Conservation (phyloP, 1,140 invertebrate species). For the Drosophila sp. region DNA sequence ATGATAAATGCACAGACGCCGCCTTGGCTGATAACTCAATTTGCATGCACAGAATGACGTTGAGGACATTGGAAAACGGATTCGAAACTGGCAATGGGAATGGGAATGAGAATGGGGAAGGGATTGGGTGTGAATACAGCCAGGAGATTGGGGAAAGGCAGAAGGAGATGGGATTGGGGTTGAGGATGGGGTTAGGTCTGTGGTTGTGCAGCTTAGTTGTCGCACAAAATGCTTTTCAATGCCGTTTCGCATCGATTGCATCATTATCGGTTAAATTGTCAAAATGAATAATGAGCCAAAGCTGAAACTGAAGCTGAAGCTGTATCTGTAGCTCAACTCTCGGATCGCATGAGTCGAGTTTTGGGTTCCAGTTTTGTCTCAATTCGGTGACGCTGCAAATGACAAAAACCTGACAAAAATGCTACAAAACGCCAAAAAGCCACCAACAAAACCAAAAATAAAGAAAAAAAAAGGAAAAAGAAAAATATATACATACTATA, state of each 20-base stretch:
- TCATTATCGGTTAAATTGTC: constrained; percentile 82
- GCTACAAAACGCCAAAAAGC: constrained; percentile 70
- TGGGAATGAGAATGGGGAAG: not conserved
- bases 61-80: not conserved
- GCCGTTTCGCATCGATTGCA: constrained; percentile 75
- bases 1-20: constrained; percentile 18
- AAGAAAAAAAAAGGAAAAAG: constrained; percentile 6
- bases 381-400: constrained; percentile 71
- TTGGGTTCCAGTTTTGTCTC: constrained; percentile 57
- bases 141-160: constrained; percentile 2
- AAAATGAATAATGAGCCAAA: constrained; percentile 81
- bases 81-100: constrained; percentile 8
- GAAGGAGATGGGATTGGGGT: too few relatives aligned
- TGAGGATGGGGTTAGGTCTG: not conserved
- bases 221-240: constrained; percentile 71
- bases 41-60: constrained; percentile 24
- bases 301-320: constrained; percentile 7
- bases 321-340: constrained; percentile 14
- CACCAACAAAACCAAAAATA: constrained; percentile 6
- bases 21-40: constrained; percentile 40
- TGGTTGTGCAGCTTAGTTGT: constrained; percentile 32
- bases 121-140: too few relatives aligned
- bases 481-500: not conserved
- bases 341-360: constrained; percentile 43
- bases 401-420: constrained; percentile 71